Evolutionary conservation across 2,113 vertebrate genomes (phyloP), one percentile per base, ranked within the genome.

Genomic region (Alouatta palliata): DNA sequence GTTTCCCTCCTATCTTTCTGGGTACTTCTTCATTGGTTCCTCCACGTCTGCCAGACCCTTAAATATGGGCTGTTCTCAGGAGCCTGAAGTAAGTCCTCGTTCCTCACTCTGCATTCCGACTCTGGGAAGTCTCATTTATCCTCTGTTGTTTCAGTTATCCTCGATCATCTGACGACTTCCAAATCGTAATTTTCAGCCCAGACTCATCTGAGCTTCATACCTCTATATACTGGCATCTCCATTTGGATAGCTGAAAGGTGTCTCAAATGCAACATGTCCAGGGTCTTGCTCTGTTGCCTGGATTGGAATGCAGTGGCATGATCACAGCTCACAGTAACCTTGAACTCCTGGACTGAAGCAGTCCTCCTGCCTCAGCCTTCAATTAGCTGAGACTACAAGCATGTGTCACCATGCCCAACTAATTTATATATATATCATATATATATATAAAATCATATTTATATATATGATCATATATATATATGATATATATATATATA

Each of bases 251-350:
- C 16, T 95, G 61, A 89, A 66, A 75, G 80, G n/a, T 19, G 40
- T 75, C 90, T 81, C 83, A 89, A 66, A 86, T 20, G 75, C 56
- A 91, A 43, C n/a, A 73, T 94, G 83, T 86, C 54, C 45, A 64
- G 27, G 61, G 27, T 12, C 61, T 64, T 64, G 61, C 61, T 64
- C 61, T 64, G 61, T 64, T 64, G 27, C 27, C 61, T 64, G 27
- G 61, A 13, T 30, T 64, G 61, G 27, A 30, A 64, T 64, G 61
- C 61, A 64, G 61, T 64, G 61, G 61, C 61, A 64, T 64, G 61
- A 64, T 30, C 27, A 64, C 61, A 64, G 27, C 61, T 64, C 27
- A 64, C 12, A 64, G 27, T 30, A 64, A 64, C 61, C 61, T 64
- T 64, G 61, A 64, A 30, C 27, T 64, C 61, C 61, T 64, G 27